Evolutionary conservation across 2,113 vertebrate species (phyloP), one percentile per base, ranked within the genome.

Genomic region (Rousettus leschenaultii): DNA sequence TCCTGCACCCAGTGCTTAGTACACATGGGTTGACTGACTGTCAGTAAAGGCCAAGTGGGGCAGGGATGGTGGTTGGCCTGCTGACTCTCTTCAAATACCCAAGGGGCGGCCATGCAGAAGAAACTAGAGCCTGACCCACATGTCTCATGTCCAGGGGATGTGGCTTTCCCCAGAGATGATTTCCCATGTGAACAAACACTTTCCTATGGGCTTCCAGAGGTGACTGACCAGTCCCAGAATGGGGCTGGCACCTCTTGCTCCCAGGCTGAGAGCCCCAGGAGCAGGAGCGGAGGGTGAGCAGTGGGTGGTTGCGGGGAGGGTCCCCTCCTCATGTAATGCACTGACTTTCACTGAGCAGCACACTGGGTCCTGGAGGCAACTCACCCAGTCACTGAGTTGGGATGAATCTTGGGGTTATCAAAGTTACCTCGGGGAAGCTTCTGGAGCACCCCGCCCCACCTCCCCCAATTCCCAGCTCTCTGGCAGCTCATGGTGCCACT

Each of bases 141-240:
- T 96, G 78, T 11, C 66, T 84, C 68, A 14, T 45, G 61, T 35
- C 21, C 45, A 12, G 79, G 53, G 45, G 83, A 53, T 4, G n/a
- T 43, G 74, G 73, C 80, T 92, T 18, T 95, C 85, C 77, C 87
- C 9, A 35, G 75, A 26, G 55, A 74, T 84, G 90, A 94, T 92
- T 92, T 96, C 87, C 92, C 90, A 97, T 26, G 10, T 55, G 82
- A 95, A 78, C 83, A 94, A 63, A 94, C 88, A 92, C 80, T 86
- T 91, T 59, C 80, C 88, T 82, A 78, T 6, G 11, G 51, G 70
- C 89, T 95, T 65, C 96, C 51, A 65, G 66, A 85, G 75, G 70
- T 30, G 91, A 73, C 65, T 35, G 65, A 61, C 51, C 2, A 10
- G 89, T 79, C 35, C 35, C 0, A 5, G 65, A 71, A 35, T 15